Percentiles rank a stretch among this genome's conserved stretches.
phyloP scores from a whole-genome alignment of 2,888 invertebrate species.

The Aethes cnicana region DNA sequence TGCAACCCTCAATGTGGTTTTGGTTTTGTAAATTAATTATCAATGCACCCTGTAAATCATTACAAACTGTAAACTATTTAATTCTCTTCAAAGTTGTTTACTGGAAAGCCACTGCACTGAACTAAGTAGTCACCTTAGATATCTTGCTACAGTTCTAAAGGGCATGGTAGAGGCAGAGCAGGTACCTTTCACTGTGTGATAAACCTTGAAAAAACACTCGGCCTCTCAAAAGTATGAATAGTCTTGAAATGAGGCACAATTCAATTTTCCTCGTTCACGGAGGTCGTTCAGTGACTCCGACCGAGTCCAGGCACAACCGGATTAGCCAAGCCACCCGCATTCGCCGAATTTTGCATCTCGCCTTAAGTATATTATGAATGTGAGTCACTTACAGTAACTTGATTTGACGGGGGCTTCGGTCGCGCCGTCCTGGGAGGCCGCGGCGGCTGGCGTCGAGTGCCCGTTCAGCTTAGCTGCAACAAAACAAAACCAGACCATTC shows the following conservation, averaged over 20 bases:
- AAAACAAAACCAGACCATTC: constrained; percentile 12
- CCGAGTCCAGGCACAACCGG: constrained; percentile 1
- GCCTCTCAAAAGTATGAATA: constrained; percentile 8
- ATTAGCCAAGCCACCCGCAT: neutral
- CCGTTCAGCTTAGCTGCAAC: constrained; percentile 65
- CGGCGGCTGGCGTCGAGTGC: constrained; percentile 44
- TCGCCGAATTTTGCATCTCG: neutral
- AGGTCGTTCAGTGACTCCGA: constrained; percentile 16
- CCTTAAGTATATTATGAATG: neutral
- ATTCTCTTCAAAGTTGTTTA: too few relatives aligned
- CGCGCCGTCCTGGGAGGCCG: constrained; percentile 49
- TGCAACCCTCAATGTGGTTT: too few relatives aligned
- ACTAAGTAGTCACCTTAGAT: too few relatives aligned
- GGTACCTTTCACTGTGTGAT: constrained; percentile 23
- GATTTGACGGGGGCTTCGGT: constrained; percentile 62
- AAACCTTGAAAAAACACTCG: constrained; percentile 20
- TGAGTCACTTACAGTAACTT: constrained; percentile 59
- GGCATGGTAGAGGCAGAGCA: neutral
- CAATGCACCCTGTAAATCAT: too few relatives aligned
- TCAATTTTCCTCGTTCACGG: constrained; percentile 10
- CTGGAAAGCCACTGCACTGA: too few relatives aligned
- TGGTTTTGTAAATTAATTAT: too few relatives aligned
- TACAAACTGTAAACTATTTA: too few relatives aligned
- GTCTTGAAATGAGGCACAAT: neutral
- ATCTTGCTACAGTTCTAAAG: neutral